Base-by-base conservation (phyloP, 2,888 invertebrate genomes). In the Lampropteryx suffumata region DNA sequence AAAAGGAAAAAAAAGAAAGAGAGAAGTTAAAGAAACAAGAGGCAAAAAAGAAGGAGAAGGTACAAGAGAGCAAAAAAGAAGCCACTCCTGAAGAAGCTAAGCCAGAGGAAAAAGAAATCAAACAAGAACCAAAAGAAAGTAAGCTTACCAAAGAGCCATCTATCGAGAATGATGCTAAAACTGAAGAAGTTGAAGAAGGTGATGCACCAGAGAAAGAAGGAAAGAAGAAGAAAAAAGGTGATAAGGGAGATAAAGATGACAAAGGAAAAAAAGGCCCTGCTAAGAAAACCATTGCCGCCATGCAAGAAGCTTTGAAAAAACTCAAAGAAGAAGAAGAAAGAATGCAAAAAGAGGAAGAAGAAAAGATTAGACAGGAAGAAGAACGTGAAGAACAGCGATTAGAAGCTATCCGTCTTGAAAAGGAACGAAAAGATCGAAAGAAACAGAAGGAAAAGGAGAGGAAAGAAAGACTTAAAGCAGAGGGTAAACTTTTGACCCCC, bases 391-490 rank as follows among this genome's bases (percentile, higher is more conserved):
- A 76, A 26, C 93, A 93, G 30, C 92, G 96, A 50, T 82, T 95
- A 56, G 96, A 97, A 86, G 94, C 93, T 74, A 90, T 93, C 65
- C 83, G 95, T 50, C 82, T 96, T 58, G 98, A 98, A 76, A 95
- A 96, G 68, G 98, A 99, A 77, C 92, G 92, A 57, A 98, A 96
- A 73, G 97, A 96, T 61, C 94, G 93, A 73, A 97, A 95, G 78
- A 99, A 97, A 76, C 95, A 95, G 70, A 97, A 97, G 73, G 97
- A 98, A 84, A 97, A 97, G 73, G 98, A 98, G 74, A 92, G 96
- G 40, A 97, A 97, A 81, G 97, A 97, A 70, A 92, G 97, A 72
- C 91, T 98, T 64, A 99, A 99, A 82, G 97, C 96, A n/a, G 99
- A 99, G 86, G 99, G 99, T 1, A 99, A 98, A 84, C 91, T 98